A percentile compares a stretch with the other conserved stretches of the same genome.
phyloP scores from a whole-genome alignment of 1,140 invertebrate genomes.

The Phthorimaea operculella region DNA sequence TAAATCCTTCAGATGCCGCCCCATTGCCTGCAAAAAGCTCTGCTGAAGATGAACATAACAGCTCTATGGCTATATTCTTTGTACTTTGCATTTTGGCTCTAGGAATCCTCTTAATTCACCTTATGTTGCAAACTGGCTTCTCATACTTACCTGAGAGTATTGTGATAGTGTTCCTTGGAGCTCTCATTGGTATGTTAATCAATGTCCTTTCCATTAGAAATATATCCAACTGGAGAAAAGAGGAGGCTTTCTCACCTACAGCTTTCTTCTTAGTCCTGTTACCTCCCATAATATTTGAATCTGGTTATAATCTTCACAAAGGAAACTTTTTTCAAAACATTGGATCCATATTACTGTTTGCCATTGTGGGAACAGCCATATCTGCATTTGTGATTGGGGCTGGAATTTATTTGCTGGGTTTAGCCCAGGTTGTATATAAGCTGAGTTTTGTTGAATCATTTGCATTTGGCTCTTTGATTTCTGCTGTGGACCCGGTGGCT shows the following conservation, averaged over 20 bases:
- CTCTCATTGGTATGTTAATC: constrained; percentile 89
- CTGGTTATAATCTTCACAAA: constrained; percentile 98
- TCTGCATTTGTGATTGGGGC: constrained; percentile 95
- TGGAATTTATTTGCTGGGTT: constrained; percentile 92
- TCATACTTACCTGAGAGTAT: constrained; percentile 97
- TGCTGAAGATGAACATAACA: constrained; percentile 95
- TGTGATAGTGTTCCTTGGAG: constrained; percentile 96
- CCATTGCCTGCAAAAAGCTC: constrained; percentile 85
- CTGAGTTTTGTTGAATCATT: constrained; percentile 96
- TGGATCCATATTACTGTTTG: constrained; percentile 94
- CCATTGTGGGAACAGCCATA: constrained; percentile 95
- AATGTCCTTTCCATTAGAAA: constrained; percentile 92
- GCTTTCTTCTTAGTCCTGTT: constrained; percentile 96
- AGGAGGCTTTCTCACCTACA: constrained; percentile 97
- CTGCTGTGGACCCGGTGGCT: constrained; percentile 97
- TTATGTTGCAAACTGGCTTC: constrained; percentile 95
- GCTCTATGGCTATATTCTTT: constrained; percentile 97
- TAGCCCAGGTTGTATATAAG: constrained; percentile 90
- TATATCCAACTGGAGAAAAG: constrained; percentile 93
- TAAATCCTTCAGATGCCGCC: constrained; percentile 74
- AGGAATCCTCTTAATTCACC: constrained; percentile 93
- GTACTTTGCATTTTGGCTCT: constrained; percentile 92
- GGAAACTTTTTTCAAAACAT: constrained; percentile 99
- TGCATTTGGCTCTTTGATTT: constrained; percentile 97
- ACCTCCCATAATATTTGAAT: constrained; percentile 99